Evolutionary conservation across 1,140 invertebrate genomes (phyloP), one percentile per base, ranked within the genome.

Genomic region (Macrostomum lignano): DNA sequence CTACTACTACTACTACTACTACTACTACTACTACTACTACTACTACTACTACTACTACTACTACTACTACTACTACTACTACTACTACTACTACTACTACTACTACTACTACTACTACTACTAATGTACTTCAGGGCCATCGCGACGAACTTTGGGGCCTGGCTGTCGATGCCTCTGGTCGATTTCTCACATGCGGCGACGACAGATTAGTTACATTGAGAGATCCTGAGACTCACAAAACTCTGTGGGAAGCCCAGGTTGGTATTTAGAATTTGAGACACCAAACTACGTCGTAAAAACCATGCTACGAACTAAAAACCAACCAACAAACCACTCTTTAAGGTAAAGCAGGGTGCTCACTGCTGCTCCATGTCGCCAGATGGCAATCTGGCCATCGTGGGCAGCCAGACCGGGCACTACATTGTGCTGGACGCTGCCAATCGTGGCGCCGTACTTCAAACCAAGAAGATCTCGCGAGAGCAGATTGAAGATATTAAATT

Each of bases 201-300:
- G 81, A 91, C 52, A 66, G 68, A 36, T 64, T 73, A 28, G 58
- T 86, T 7, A 74, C 76, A 53, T 65, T 84, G 45, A 86, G 79
- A 78, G 78, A 88, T 57, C 70, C 71, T 2, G 65, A 78, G 44
- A 71, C 73, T 25, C 73, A 75, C 45, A 71, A 71, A 24, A 71
- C 75, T 17, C 68, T 86, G 5, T 84, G 78, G 78, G 74, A 69
- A 44, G 75, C 78, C 53, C n/a, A n/a, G n/a, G n/a, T n/a, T n/a
- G n/a, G n/a, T n/a, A n/a, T n/a, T n/a, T n/a, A n/a, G n/a, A n/a
- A n/a, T n/a, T n/a, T n/a, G n/a, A n/a, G n/a, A n/a, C n/a, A n/a
- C n/a, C n/a, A n/a, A n/a, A n/a, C n/a, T n/a, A n/a, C n/a, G n/a
- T n/a, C n/a, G n/a, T n/a, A n/a, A n/a, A n/a, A n/a, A n/a, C n/a